Percentiles rank a stretch among this genome's conserved stretches.
Evolutionary conservation across 2,113 vertebrate genomes (phyloP).

Genomic region (Blennius ocellaris): DNA sequence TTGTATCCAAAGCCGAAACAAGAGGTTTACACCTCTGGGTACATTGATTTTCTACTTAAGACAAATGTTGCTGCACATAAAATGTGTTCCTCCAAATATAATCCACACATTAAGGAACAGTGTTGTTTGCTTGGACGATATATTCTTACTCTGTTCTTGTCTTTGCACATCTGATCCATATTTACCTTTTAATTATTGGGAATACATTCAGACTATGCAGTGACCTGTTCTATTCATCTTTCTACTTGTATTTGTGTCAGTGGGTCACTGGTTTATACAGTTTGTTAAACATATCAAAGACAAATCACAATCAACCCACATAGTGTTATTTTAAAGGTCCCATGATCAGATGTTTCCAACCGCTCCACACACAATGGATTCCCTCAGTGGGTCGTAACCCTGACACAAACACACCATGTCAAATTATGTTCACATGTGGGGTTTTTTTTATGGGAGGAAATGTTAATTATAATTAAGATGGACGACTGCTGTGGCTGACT

Average conservation of each 20-base stretch:
- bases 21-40: not conserved
- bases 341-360: constrained; percentile 15
- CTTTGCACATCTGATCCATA: constrained; percentile 4
- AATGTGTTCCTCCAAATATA: not conserved
- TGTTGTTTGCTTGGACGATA: not conserved
- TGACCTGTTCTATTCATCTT: constrained; percentile 29
- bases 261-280: constrained; percentile 24
- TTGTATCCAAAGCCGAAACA: constrained; percentile 16
- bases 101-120: not conserved
- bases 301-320: not conserved
- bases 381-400: not conserved
- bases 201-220: constrained; percentile 14
- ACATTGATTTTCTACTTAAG: constrained; percentile 6
- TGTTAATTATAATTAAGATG: constrained; percentile 11
- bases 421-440: not conserved
- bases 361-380: constrained; percentile 17
- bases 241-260: constrained; percentile 52
- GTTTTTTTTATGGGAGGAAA: constrained; percentile 4
- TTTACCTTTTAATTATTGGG: constrained; percentile 31
- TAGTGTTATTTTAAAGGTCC: not conserved
- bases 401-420: constrained; percentile 2
- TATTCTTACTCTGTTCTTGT: not conserved
- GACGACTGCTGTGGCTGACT: constrained; percentile 5
- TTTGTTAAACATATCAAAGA: constrained; percentile 21
- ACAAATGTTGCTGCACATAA: not conserved